Evolutionary conservation across 2,888 invertebrate genomes (phyloP), one percentile per base, ranked within the genome.

Genomic region (Himalopsyche anomala): DNA sequence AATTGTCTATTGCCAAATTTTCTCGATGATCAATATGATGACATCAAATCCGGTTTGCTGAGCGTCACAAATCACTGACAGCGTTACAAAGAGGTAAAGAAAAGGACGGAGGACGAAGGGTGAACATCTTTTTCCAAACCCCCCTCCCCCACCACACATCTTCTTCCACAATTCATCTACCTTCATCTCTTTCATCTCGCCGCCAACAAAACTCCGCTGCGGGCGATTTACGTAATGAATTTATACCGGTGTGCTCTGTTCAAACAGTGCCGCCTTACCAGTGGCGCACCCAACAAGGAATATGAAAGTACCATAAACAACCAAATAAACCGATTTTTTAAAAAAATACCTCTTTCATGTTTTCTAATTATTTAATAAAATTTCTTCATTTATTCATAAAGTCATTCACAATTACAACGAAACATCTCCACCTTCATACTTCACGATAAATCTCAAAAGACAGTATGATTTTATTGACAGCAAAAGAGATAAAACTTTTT

Each of bases 201-300:
- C 93, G 93, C 93, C 93, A 93, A 92, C 62, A 92, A 93, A 93
- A 92, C 91, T 92, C 92, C 92, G 93, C 93, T 93, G 92, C 91
- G 92, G 92, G 92, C 92, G 92, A 93, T 93, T 93, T 93, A 92
- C 93, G 93, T 93, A 93, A 93, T 93, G 93, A 93, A 93, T 93
- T 93, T 93, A 93, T 93, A 93, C 92, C 92, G 92, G 92, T 62
- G 62, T 62, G 81, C 79, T 86, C 86, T 84, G 81, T 84, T 82
- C 85, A 85, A 85, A 85, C 81, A 84, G 62, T 62, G 62, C 62
- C 84, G 83, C 80, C 80, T 40, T n/a, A 40, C 17, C 80, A 80
- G 80, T 80, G 62, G 62, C 62, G 8, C 62, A 6, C 62, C 11
- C 62, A 62, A 6, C 11, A 62, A 19, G 11, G 62, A 62, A 4